phyloP scores from a whole-genome alignment of 1,140 invertebrate species.

The Drosophila aff. region DNA sequence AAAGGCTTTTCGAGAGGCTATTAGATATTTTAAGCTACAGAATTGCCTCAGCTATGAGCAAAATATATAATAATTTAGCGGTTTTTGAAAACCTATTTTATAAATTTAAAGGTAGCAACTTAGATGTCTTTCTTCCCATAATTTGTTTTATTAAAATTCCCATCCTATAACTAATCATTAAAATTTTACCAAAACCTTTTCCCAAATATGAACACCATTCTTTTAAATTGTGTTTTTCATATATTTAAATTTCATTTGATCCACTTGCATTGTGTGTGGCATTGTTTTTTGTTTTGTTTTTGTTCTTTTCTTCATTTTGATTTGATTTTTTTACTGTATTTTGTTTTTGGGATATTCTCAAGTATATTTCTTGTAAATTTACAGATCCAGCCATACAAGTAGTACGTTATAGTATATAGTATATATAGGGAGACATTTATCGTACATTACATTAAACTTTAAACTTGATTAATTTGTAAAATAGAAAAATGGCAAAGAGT shows the following conservation, averaged over 20 bases:
- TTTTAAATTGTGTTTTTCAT: slow-evolving; percentile 34
- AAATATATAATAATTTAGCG: too few species aligned
- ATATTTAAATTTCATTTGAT: slow-evolving; percentile 46
- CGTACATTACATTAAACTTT: slow-evolving; percentile 58
- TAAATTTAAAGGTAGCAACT: too few species aligned
- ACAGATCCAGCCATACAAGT: slow-evolving; percentile 74
- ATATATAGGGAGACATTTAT: slow-evolving; percentile 30
- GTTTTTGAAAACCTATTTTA: too few species aligned
- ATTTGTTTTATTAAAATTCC: background rate
- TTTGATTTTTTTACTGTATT: slow-evolving; percentile 15
- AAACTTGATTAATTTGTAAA: slow-evolving; percentile 58
- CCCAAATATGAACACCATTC: slow-evolving; percentile 6
- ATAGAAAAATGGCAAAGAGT: slow-evolving; percentile 67
- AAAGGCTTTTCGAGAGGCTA: background rate
- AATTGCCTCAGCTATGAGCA: too few species aligned
- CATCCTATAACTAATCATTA: background rate
- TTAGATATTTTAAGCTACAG: too few species aligned
- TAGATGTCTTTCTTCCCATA: background rate
- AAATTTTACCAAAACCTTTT: background rate
- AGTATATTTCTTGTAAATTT: slow-evolving; percentile 60
- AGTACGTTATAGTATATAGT: slow-evolving; percentile 24
- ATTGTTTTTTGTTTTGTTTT: slow-evolving; percentile 46
- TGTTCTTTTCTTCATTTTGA: slow-evolving; percentile 33
- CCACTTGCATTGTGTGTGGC: slow-evolving; percentile 49
- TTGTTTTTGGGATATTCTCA: slow-evolving; percentile 41